phyloP scores from a whole-genome alignment of 2,113 vertebrate species.

The Promerops cafer region DNA sequence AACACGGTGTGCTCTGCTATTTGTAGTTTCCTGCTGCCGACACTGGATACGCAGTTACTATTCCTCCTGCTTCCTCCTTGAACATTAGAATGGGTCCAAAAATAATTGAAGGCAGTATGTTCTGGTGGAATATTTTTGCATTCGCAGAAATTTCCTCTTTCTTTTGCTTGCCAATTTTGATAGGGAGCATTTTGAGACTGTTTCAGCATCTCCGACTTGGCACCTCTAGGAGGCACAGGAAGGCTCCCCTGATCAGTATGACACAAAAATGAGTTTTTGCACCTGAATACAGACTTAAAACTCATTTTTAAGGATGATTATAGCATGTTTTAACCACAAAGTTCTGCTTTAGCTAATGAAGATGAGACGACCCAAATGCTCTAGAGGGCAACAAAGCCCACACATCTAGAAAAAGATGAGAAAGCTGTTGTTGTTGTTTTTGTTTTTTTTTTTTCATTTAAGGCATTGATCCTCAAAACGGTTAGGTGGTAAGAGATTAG shows the following conservation, averaged over 20 bases:
- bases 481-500: not conserved
- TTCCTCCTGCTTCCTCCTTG: slow-evolving; percentile 63
- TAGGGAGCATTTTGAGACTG: not conserved
- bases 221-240: not conserved
- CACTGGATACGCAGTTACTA: slow-evolving; percentile 47
- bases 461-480: not conserved
- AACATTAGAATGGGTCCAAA: slow-evolving; percentile 64
- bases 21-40: slow-evolving; percentile 60
- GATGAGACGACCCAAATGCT: not conserved
- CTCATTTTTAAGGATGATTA: not conserved
- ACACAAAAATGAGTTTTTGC: not conserved
- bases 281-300: not conserved
- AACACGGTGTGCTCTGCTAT: slow-evolving; percentile 65
- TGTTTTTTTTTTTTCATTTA: no score
- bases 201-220: not conserved
- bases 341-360: not conserved
- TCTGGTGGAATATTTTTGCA: slow-evolving; percentile 47
- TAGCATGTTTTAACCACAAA: not conserved
- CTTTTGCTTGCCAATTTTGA: slow-evolving; percentile 33
- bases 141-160: slow-evolving; percentile 48
- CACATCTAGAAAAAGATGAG: not conserved
- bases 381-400: not conserved
- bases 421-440: no score
- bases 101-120: slow-evolving; percentile 67
- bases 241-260: not conserved